Evolutionary conservation across 1,140 invertebrate species (phyloP), one percentile per base, ranked within the genome.

Genomic region (Lordiphosa clarofinis): DNA sequence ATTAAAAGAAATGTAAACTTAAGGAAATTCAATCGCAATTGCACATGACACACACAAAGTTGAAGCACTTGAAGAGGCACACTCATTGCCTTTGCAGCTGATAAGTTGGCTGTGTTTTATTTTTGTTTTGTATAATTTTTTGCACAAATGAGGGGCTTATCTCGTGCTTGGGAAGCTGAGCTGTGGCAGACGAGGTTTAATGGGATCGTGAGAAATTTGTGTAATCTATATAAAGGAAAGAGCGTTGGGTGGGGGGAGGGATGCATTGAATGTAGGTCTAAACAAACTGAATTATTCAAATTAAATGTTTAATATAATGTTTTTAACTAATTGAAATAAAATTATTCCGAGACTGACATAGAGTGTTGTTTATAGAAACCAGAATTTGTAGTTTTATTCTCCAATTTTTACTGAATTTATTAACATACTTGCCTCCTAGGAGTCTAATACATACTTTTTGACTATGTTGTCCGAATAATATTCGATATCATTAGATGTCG

Each of bases 1-100:
- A 65, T 81, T 81, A 60, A 76, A 82, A 73, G 59, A 81, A 82
- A 72, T 64, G 73, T 36, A 82, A 82, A 61, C 48, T 73, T 54
- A 53, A 72, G 56, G 71, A 81, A 74, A 81, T 56, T 81, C 48
- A 81, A 81, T 75, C 75, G 74, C 60, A 67, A 42, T 67, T 42
- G 40, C 47, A 70, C 13, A 70, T 79, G 69, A 79, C 74, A 79
- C 57, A 72, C 48, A 57, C 56, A 28, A 1, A 24, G 4, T 12
- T n/a, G n/a, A 19, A 10, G 7, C 12, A 12, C 28, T 7, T 36
- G 47, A 40, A 28, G 21, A 37, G 43, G 38, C 58, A 57, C 42
- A 58, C 13, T 64, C 58, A 61, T 57, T 43, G 6, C 13, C 11
- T 19, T 64, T 38, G 21, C 31, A 36, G 42, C 15, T 46, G 43